Base-by-base conservation (phyloP, 2,888 invertebrate species). In the Hartigia nigra region DNA sequence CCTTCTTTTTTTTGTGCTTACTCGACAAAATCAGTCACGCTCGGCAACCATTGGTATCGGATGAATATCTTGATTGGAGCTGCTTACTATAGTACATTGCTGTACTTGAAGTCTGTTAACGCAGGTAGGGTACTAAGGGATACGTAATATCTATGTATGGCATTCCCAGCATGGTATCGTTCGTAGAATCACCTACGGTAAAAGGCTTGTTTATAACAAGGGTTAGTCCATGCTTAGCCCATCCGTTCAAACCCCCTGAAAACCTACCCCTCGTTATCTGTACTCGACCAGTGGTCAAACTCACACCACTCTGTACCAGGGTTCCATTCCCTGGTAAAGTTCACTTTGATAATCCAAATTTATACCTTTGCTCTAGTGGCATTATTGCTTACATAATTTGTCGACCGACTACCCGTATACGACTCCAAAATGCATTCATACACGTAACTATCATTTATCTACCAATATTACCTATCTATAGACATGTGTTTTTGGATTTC, bases 211-310 rank as follows among this genome's bases (percentile, higher is more conserved):
- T 81, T 78, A 76, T 78, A 80, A 79, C 76, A 80, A 80, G 80
- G 78, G 81, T 82, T 81, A 81, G 80, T 82, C 79, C 77, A 70
- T 76, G 78, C 55, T 55, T 23, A 23, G 76, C 77, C 76, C 75
- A 79, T 75, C 80, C 74, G 77, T 80, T 77, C 77, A 79, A 80
- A 81, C 80, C 80, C 80, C 79, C 79, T 78, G 80, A 81, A 83
- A 81, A 82, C 79, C 79, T 80, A 80, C 76, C 81, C 74, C 79
- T 83, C 80, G 81, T 83, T 83, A 82, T 83, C 83, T 83, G 79
- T 70, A 76, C 78, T 75, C 78, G 79, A 78, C 81, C 82, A 81
- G 77, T 79, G 80, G 55, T 55, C 55, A 55, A 23, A 55, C 55
- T 55, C 55, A 55, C 55, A 23, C 39, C 55, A 9, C 55, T 55